phyloP scores from a whole-genome alignment of 2,888 invertebrate species.

The Hypselothyrea guttata region DNA sequence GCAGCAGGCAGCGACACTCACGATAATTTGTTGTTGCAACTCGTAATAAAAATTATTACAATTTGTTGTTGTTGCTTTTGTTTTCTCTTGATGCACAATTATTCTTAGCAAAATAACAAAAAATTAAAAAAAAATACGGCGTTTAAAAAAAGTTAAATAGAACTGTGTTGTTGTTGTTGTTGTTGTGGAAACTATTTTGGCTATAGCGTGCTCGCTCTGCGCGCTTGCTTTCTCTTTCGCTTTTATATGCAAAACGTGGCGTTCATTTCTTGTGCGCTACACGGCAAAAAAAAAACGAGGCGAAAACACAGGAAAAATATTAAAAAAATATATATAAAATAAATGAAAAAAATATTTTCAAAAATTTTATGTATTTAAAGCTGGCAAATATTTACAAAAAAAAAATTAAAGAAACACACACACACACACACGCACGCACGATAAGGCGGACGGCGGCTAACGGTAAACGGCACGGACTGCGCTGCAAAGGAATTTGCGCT shows the following conservation, averaged over 20 bases:
- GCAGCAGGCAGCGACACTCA: constrained; percentile 69
- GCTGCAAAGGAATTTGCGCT: constrained; percentile 60
- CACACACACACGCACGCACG: constrained; percentile 13
- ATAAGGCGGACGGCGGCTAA: constrained; percentile 20
- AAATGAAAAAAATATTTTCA: no score
- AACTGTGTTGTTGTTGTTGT: no score
- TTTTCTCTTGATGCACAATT: no score
- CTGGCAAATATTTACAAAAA: constrained; percentile 31
- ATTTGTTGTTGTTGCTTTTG: no score
- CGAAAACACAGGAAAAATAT: constrained; percentile 5
- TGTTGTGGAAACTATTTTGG: no score
- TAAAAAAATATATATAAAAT: constrained; percentile 1
- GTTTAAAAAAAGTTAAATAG: no score
- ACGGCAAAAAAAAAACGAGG: constrained; percentile 7
- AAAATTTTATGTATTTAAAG: no score
- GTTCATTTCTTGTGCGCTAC: constrained; percentile 57
- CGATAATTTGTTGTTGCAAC: constrained; percentile 36
- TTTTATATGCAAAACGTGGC: constrained; percentile 55
- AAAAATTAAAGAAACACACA: constrained; percentile 8
- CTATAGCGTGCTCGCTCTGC: constrained; percentile 13
- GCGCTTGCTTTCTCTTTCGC: constrained; percentile 8
- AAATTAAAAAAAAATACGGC: no score
- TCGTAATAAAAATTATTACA: constrained; percentile 6
- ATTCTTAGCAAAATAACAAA: no score
- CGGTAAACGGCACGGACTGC: constrained; percentile 59